Base-by-base conservation (phyloP, 2,113 vertebrate genomes). In the Beaufortia kweichowensis region DNA sequence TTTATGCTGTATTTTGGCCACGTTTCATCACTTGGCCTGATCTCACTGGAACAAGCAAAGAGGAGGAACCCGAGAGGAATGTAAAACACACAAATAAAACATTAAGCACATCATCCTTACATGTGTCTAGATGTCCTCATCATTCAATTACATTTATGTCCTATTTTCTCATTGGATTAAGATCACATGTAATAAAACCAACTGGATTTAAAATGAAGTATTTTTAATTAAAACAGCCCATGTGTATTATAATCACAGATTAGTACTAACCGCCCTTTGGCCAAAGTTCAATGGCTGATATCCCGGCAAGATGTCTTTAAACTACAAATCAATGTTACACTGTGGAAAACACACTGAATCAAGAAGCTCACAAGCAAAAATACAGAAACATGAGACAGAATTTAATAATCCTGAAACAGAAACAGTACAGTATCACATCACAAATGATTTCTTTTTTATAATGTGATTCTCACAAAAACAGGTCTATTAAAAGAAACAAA, bases 1-100 rank as follows among this genome's bases (percentile, higher is more conserved):
- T 91, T 91, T 91, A 91, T 91, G 82, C 77, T 53, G 41, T 67
- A 62, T 6, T 72, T 68, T 83, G 75, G 80, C 84, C 63, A 75
- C 68, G 69, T 80, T 87, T 83, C 84, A 75, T 74, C 17, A 66
- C 77, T 79, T 77, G 72, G 82, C 80, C 11, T 17, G 56, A 59
- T 21, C 39, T 57, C 56, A 79, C 68, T 61, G 80, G 84, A 87
- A 77, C 46, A 75, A 15, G 24, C 29, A 17, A 12, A 21, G 76
- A 83, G 68, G 73, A 71, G 74, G 76, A 72, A 39, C 59, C 39
- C 10, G 59, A 29, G 43, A 68, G 76, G 70, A 75, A 76, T 60
- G 21, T 59, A 70, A 60, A 57, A 39, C 59, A 62, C 67, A 29
- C 9, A 33, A 11, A 9, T 15, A 33, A 43, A 72, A 70, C 48